A percentile compares a stretch with the other conserved stretches of the same genome.
Conservation (phyloP, 2,797 vertebrate genomes). For the Jordanella pulchra region DNA sequence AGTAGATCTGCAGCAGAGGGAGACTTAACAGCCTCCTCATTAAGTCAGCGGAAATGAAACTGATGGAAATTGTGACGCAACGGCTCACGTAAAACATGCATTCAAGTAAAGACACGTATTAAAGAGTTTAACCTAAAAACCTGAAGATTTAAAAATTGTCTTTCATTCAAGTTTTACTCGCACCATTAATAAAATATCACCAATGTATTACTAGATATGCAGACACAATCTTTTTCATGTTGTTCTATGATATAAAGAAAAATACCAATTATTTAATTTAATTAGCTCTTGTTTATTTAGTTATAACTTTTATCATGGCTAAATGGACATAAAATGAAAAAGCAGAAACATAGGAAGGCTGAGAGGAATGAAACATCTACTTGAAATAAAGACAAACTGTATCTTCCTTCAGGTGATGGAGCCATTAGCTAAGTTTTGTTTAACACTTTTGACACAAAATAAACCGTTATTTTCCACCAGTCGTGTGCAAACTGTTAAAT, state of each 20-base stretch:
- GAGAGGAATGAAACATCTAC: neutral
- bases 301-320: neutral
- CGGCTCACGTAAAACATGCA: constrained; percentile 7
- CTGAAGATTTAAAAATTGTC: neutral
- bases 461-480: neutral
- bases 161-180: neutral
- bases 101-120: neutral
- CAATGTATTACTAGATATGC: neutral
- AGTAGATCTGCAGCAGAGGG: constrained; percentile 25
- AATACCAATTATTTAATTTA: too few species aligned
- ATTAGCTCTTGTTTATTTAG: neutral
- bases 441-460: neutral
- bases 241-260: neutral
- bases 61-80: constrained; percentile 18
- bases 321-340: neutral
- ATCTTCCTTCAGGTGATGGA: neutral
- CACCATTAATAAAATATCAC: neutral
- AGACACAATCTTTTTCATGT: neutral
- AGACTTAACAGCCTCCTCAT: constrained; percentile 43
- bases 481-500: neutral
- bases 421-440: neutral
- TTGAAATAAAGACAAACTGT: neutral
- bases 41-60: constrained; percentile 31
- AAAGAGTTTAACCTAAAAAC: neutral
- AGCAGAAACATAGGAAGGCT: neutral